Evolutionary conservation across 2,113 vertebrate genomes (phyloP), one percentile per base, ranked within the genome.

Genomic region (Chaetops frenatus): DNA sequence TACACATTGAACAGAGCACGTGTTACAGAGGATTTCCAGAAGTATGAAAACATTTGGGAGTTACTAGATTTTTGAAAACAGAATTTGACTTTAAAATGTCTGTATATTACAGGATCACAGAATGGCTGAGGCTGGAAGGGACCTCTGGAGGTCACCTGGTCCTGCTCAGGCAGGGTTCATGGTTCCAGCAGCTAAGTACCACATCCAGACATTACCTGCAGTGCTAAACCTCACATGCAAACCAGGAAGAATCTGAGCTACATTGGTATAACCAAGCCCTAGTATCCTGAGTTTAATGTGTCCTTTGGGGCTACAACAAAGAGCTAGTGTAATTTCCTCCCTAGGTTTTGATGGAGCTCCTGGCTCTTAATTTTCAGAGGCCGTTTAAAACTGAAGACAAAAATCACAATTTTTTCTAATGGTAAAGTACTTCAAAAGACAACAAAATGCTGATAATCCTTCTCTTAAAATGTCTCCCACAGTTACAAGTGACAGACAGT

Each of bases 1-100:
- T 98, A 98, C 97, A 97, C 16, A 71, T 94, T 87, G 91, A 88
- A 58, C 64, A 96, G 51, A 87, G 88, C 88, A 97, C 45, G 67
- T 1, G 60, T 85, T 81, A 94, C 65, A 87, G 54, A 93, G 36
- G 70, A 56, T 53, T 87, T 56, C 70, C 4, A 36, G 45, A 18
- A 71, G 13, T 20, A 74, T 9, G 45, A 82, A 83, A 92, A 91
- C 79, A 79, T 84, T 62, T 29, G 45, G 36, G 81, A 64, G 45
- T 35, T 66, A 29, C 1, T 61, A 64, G 51, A 35, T 70, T 85
- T 73, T 6, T 7, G 42, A 77, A 62, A 85, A 81, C 69, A 79
- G 3, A 62, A 77, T 36, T 72, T 15, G 69, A 2, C 18, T 47
- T 78, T 36, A 31, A 77, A 73, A 60, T 12, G 3, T 31, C 24